Evolutionary conservation across 2,797 vertebrate genomes (phyloP).

Genomic region (Alectoris magna): DNA sequence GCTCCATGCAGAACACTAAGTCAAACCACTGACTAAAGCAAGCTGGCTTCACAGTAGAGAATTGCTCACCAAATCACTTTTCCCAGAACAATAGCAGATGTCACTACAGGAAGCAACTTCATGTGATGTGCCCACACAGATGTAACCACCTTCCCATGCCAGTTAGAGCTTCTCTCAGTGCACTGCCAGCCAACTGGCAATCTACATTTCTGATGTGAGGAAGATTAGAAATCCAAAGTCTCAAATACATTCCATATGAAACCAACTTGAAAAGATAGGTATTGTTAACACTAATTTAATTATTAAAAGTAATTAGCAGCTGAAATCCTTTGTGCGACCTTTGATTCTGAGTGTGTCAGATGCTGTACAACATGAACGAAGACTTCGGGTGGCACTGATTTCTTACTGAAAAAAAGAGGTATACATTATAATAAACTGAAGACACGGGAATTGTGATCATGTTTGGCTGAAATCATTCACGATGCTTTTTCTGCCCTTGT

Average conservation of each 20-base stretch:
- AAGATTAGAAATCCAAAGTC: not conserved
- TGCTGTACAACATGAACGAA: not conserved
- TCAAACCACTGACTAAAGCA: not conserved
- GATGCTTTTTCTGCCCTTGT: not conserved
- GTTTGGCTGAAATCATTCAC: conserved; percentile 10
- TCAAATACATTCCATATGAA: not conserved
- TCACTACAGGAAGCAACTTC: conserved; percentile 19
- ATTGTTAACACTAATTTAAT: not conserved
- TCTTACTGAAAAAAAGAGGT: not conserved
- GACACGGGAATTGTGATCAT: not conserved
- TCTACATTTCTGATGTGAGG: not conserved
- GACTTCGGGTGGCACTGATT: not conserved
- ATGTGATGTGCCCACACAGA: not conserved
- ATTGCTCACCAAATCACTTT: conserved; percentile 9
- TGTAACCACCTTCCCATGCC: not conserved
- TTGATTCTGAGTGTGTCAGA: not conserved
- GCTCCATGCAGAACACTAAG: not conserved
- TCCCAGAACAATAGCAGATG: conserved; percentile 50
- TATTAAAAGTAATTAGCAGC: conserved; percentile 4
- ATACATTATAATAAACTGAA: not conserved
- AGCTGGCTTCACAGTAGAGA: not conserved
- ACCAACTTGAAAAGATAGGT: not conserved
- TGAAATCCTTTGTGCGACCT: not conserved
- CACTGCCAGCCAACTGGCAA: conserved; percentile 22
- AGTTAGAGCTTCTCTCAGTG: conserved; percentile 17